Base-by-base conservation (phyloP, 1,140 invertebrate genomes). In the Solen grandis region DNA sequence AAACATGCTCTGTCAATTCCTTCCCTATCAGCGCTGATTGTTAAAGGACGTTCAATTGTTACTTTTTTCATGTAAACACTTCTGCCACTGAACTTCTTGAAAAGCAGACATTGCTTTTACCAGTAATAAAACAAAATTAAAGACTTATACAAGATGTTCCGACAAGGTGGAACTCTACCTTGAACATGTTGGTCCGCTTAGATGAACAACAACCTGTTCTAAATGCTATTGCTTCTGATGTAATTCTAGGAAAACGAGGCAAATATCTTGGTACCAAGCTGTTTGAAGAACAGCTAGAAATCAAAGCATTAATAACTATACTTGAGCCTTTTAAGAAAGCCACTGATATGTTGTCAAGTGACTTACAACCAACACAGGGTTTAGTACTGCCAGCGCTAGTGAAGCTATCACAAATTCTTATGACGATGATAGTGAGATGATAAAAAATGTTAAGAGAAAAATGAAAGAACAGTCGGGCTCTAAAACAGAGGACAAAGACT, bases 291-390 rank as follows among this genome's bases (percentile, higher is more conserved):
- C n/a, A n/a, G n/a, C n/a, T n/a, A n/a, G n/a, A n/a, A n/a, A n/a
- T n/a, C n/a, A n/a, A n/a, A n/a, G n/a, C n/a, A n/a, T n/a, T n/a
- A n/a, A n/a, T n/a, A n/a, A n/a, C n/a, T n/a, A n/a, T n/a, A n/a
- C n/a, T n/a, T n/a, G n/a, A n/a, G 29, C 80, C 70, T 5, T 82
- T 75, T 31, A 68, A 69, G 38, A 75, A 69, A 66, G 65, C 41
- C 8, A 82, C 80, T 22, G 55, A 57, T 16, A 35, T 46, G 0
- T 5, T 82, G 13, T 75, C 33, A 27, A 13, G n/a, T n/a, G n/a
- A n/a, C n/a, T n/a, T n/a, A n/a, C n/a, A n/a, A n/a, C n/a, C n/a
- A n/a, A n/a, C n/a, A 62, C 22, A 72, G 76, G 27, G 59, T 22
- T n/a, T 52, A 25, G 3, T 72, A 70, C n/a, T 82, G 0, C 70